Evolutionary conservation across 2,113 vertebrate species (phyloP), one percentile per base, ranked within the genome.

Genomic region (Hippoglossus stenolepis): DNA sequence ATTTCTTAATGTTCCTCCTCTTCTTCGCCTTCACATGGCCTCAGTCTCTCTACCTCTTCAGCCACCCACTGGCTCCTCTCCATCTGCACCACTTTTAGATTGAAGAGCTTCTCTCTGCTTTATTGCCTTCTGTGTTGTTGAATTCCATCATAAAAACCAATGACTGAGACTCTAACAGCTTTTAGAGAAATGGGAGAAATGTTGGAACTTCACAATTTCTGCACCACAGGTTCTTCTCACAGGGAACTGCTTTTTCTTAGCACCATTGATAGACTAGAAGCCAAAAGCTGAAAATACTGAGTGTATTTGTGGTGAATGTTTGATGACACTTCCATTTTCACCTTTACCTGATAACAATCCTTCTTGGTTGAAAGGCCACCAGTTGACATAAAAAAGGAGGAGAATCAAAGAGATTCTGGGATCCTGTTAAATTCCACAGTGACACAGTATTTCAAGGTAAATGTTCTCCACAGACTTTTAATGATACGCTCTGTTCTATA

Each of bases 1-100:
- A 80, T 90, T 80, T 80, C 79, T 85, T 78, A 74, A 79, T 79
- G 82, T 79, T 83, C 79, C 75, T 70, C 59, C 60, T 76, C 77
- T 80, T 75, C 70, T 12, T 85, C 20, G 77, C 75, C 71, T 75
- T 83, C 83, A 58, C 82, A 49, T 80, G 83, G 67, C 79, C 79
- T 79, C 71, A 23, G 74, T 70, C 69, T 77, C 70, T 61, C 54
- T 23, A 26, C 71, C 64, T 77, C 72, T 80, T 58, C 65, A 73
- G 26, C 76, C 66, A 43, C 83, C 82, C 79, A 77, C 86, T 85
- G 82, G 77, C 84, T 86, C 8, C 81, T 78, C 79, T 88, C 51
- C 88, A 86, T 77, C 69, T 74, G 77, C 79, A 77, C 86, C 20
- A 20, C 81, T 77, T 63, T 68, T 5, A 79, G 64, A 76, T 66